Base-by-base conservation (phyloP, 1,140 invertebrate species). In the Pseudomyrmex dendroicus region DNA sequence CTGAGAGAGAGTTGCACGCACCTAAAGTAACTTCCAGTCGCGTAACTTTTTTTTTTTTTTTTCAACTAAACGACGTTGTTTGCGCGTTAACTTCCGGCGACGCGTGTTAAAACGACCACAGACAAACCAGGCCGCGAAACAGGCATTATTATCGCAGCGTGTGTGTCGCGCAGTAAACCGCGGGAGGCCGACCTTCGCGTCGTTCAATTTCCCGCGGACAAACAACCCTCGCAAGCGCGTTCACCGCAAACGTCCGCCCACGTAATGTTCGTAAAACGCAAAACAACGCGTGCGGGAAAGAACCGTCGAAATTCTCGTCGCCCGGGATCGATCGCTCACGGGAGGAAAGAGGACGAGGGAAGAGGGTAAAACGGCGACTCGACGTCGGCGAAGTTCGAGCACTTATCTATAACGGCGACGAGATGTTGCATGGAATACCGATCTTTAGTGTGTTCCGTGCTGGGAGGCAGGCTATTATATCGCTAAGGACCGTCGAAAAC, bases 401-500 rank as follows among this genome's bases (percentile, higher is more conserved):
- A 20, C 17, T 54, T 70, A 57, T 72, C 12, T 25, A 7, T 9
- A 35, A 35, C 0, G 7, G 25, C 2, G 22, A 35, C 35, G 35
- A 35, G 35, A 35, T n/a, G 5, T 12, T 35, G 17, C 0, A 4
- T 35, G 25, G 15, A 10, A 74, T 70, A 56, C 13, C 10, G 77
- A 83, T 86, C 44, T 83, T 86, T 70, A 48, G 10, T 44, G 10
- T 0, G 50, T 12, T 72, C 25, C 73, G 22, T 68, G 62, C n/a
- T 22, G 17, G 35, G 35, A 35, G 9, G 12, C 46, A 25, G n/a
- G 72, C 72, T 87, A 85, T 88, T 88, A 35, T 35, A 87, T 84
- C 77, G 77, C 66, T 87, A 90, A 90, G 68, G 84, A 80, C 73
- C 66, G 35, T 66, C 74, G 76, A 72, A 83, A 88, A 88, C 87